Conservation (phyloP, 2,113 vertebrate species). For the Callorhinus ursinus region DNA sequence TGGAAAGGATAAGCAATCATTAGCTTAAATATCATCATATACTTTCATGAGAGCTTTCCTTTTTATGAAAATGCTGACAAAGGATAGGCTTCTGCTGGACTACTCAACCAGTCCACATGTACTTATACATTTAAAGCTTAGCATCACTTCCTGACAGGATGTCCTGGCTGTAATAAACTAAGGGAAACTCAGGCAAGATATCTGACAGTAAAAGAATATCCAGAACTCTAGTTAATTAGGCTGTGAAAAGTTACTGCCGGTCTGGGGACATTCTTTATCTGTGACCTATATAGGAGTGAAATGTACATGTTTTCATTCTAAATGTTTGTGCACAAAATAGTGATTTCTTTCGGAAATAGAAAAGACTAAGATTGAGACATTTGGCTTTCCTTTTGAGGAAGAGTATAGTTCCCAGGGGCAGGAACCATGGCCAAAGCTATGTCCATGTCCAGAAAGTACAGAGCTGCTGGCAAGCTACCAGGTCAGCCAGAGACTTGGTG, state of each 20-base stretch:
- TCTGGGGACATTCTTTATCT: conserved; percentile 2
- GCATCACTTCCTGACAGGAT: not conserved
- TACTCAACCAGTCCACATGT: not conserved
- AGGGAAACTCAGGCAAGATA: not conserved
- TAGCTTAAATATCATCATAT: not conserved
- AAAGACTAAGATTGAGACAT: not conserved
- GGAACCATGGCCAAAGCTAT: not conserved
- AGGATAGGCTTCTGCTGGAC: not conserved
- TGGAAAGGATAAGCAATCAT: not conserved
- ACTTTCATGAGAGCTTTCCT: not conserved
- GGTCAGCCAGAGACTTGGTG: not conserved
- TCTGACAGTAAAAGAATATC: not conserved
- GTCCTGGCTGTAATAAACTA: not conserved
- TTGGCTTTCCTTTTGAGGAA: not conserved
- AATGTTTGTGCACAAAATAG: not conserved
- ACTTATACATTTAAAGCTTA: not conserved
- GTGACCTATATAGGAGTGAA: not conserved
- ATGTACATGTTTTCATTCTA: not conserved
- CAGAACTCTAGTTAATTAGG: conserved; percentile 2
- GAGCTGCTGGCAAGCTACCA: not conserved
- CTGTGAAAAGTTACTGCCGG: not conserved
- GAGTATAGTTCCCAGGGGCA: not conserved
- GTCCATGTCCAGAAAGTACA: not conserved
- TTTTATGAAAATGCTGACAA: not conserved
- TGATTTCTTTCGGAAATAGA: conserved; percentile 3